phyloP scores from a whole-genome alignment of 2,797 vertebrate species.

The Darevskia nairensis region DNA sequence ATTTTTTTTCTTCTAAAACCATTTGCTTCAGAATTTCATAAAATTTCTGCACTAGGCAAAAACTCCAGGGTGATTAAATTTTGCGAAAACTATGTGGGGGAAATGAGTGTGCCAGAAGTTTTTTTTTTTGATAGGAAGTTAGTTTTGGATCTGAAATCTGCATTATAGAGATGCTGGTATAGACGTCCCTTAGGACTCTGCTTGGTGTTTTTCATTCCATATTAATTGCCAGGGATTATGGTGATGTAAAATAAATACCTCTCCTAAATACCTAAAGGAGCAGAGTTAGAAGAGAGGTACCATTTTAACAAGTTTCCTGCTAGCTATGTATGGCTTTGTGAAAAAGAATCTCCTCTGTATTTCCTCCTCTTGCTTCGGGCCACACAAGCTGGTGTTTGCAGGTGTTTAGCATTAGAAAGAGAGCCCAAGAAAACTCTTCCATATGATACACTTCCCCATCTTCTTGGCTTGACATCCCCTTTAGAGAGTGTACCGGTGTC shows the following conservation, averaged over 20 bases:
- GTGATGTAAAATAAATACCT: neutral
- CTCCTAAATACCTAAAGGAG: neutral
- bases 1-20: neutral
- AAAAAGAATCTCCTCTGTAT: neutral
- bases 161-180: neutral
- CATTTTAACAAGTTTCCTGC: rapidly evolving
- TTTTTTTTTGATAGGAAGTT: neutral
- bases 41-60: neutral
- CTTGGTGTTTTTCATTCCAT: neutral
- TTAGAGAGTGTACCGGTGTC: neutral
- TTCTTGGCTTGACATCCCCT: neutral
- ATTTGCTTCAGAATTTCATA: neutral
- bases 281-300: neutral
- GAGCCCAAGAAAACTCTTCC: neutral
- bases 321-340: neutral
- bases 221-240: conserved; percentile 18
- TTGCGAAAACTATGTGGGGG: neutral
- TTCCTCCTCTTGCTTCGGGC: neutral
- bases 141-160: conserved; percentile 20
- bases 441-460: neutral
- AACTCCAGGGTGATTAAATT: neutral
- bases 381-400: conserved; percentile 29
- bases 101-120: neutral
- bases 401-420: neutral
- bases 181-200: neutral